Evolutionary conservation across 2,797 vertebrate species (phyloP), one percentile per base, ranked within the genome.

Genomic region (Ceryle rudis): DNA sequence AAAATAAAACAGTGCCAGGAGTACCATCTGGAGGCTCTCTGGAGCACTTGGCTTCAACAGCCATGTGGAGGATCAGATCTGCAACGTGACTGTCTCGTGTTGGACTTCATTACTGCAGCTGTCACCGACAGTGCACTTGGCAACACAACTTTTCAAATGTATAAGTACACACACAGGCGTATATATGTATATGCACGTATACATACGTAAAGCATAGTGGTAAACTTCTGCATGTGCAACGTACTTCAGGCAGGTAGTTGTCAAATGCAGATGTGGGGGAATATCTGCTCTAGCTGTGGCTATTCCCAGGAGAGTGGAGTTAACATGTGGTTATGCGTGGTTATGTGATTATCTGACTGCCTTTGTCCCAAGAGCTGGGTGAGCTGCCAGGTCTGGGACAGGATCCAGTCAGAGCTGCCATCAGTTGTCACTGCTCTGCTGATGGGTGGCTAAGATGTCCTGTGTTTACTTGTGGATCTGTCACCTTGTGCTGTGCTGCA

Each of bases 181-280:
- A 9, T 42, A 25, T 1, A 2, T 14, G 6, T 5, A 1, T 17
- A 2, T 39, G 29, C 18, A 35, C 16, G 8, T 20, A 28, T 19
- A 55, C 5, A 6, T 11, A 9, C 10, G 9, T 29, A 8, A 12
- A 28, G 49, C n/a, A 22, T 2, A 5, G 47, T 0, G 3, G 4
- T 6, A 46, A 65, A 26, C 42, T 20, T n/a, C 51, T 86, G 25
- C 5, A 1, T 15, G 35, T 39, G 39, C 49, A 52, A 0, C 2
- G 5, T 9, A 6, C 26, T 55, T 13, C 25, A 41, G 57, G 35
- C 37, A 60, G 31, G n/a, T 6, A 14, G n/a, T 46, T 90, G 25
- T 60, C 31, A 42, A 33, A 47, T 62, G 90, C 39, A 64, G 52
- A 6, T 19, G 3, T 22, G 29, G 31, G 67, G 21, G 14, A 39